Evolutionary conservation across 35 echinoderm and acorn worm species (phyloP), one percentile per base, ranked within the genome.

Genomic region (Heliocidaris erythrogramma): DNA sequence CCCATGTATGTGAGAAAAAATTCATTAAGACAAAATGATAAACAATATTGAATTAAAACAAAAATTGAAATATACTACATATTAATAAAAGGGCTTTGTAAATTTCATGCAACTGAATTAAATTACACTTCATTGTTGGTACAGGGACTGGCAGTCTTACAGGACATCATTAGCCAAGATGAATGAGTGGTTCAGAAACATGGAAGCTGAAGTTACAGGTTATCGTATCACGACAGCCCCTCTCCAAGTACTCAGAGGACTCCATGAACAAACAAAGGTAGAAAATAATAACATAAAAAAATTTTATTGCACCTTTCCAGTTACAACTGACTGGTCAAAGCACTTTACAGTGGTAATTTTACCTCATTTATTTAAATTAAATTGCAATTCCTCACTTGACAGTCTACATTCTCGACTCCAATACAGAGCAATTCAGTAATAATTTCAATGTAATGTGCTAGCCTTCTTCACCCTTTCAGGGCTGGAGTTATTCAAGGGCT

Each of bases 91-190:
- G 35, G 3, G 35, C 14, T 56, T 10, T 56, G 52, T 56, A 2
- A 56, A 13, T 56, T n/a, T n/a, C n/a, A n/a, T n/a, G n/a, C 8
- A 14, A 13, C 14, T 56, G 52, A 56, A 56, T 56, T 78, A n/a
- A 78, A 78, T 78, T 27, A 5, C 27, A n/a, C 27, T 78, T 8
- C n/a, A 7, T 7, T n/a, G n/a, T 56, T 56, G 52, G 2, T 56
- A 10, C 59, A 98, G 97, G 49, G 97, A 97, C 52, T 99, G 98
- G 98, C 97, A 97, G 35, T 86, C 90, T 16, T 99, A 97, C 94
- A 93, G 96, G 56, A 94, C 94, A 90, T 61, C 96, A 48, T 94
- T 99, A 84, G 96, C 90, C 16, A 99, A 97, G 86, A 94, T 99
- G 85, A 95, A 97, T 85, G 94, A 96, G 30, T 97, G 96, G 97